Conservation (phyloP, 1,140 invertebrate genomes). For the Hetaerina americana region DNA sequence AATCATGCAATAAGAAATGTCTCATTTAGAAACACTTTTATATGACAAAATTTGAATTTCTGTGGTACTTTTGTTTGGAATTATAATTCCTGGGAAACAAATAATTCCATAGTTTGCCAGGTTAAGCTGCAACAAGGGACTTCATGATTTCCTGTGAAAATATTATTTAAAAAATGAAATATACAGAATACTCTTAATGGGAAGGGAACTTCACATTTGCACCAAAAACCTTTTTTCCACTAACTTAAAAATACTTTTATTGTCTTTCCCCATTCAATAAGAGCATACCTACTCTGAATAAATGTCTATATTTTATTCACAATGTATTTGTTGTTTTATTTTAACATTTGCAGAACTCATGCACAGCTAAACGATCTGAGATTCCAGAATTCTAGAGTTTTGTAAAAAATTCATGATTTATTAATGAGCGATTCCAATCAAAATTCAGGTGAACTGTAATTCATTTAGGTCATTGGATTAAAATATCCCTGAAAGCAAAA, state of each 20-base stretch:
- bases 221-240: neutral
- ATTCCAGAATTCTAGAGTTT: too few species aligned
- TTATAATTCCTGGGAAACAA: neutral
- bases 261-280: neutral
- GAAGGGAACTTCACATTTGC: neutral
- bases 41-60: neutral
- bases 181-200: neutral
- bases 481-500: too few species aligned
- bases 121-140: neutral
- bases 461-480: too few species aligned
- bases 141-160: neutral
- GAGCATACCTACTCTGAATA: neutral
- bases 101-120: neutral
- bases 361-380: too few species aligned
- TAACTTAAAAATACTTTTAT: neutral
- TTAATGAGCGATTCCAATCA: too few species aligned
- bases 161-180: neutral
- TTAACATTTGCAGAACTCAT: too few species aligned
- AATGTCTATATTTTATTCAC: conserved; percentile 1
- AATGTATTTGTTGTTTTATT: neutral
- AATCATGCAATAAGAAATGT: too few species aligned
- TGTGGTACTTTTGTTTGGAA: neutral
- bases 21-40: neutral
- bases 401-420: too few species aligned
- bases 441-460: too few species aligned